Percentiles rank a stretch among this genome's conserved stretches.
phyloP scores from a whole-genome alignment of 2,888 invertebrate genomes.

The Fragum fragum region DNA sequence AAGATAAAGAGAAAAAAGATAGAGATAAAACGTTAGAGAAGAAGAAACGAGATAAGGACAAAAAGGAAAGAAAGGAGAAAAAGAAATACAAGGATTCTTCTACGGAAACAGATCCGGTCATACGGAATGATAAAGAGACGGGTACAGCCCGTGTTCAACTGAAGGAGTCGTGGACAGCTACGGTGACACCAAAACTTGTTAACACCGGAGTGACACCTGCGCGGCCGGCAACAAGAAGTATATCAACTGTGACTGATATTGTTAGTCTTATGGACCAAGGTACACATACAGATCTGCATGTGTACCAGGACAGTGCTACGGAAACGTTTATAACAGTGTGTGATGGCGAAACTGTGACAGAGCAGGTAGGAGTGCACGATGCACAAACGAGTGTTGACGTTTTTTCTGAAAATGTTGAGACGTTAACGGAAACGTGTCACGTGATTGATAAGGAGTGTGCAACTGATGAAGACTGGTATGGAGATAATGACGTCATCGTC shows the following conservation, averaged over 20 bases:
- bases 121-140: conserved; percentile 76
- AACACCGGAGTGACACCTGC: conserved; percentile 80
- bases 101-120: conserved; percentile 69
- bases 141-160: conserved; percentile 65
- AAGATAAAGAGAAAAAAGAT: conserved; percentile 57
- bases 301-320: conserved; percentile 71
- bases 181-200: conserved; percentile 73
- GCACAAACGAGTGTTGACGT: conserved; percentile 79
- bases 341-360: conserved; percentile 82
- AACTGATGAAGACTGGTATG: conserved; percentile 67
- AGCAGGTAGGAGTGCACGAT: conserved; percentile 70
- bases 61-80: conserved; percentile 59
- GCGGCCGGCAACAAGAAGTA: conserved; percentile 77
- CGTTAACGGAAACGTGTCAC: conserved; percentile 71
- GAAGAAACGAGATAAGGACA: conserved; percentile 53
- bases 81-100: conserved; percentile 66
- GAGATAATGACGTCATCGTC: conserved; percentile 49
- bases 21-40: conserved; percentile 52
- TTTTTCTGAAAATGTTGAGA: conserved; percentile 70
- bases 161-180: conserved; percentile 80
- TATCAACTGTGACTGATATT: conserved; percentile 74
- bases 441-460: conserved; percentile 67
- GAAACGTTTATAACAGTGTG: conserved; percentile 74
- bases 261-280: conserved; percentile 78
- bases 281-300: conserved; percentile 77